Conservation (phyloP, 2,888 invertebrate genomes). For the Pomacea canaliculata region DNA sequence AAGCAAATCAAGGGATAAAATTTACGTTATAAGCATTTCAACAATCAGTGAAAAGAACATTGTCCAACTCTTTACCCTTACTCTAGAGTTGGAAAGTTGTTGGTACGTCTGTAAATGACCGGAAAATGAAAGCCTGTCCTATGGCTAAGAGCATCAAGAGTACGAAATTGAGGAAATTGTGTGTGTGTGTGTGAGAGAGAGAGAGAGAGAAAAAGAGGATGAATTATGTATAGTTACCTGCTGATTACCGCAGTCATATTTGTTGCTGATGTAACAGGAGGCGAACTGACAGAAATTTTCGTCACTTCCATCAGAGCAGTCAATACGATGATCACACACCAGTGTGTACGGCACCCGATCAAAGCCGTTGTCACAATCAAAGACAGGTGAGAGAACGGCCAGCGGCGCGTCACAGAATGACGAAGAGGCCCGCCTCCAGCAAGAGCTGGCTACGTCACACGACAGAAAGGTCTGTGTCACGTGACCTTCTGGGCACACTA, state of each 20-base stretch:
- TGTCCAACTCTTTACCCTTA: constrained; percentile 7
- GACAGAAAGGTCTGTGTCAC: constrained; percentile 20
- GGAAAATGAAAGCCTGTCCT: no score
- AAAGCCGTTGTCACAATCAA: constrained; percentile 1
- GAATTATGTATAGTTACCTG: constrained; percentile 1
- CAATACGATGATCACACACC: constrained; percentile 17
- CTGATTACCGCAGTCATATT: constrained; percentile 1
- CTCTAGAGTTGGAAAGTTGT: neutral
- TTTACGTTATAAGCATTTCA: no score
- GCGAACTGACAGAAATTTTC: constrained; percentile 17
- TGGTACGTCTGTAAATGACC: no score
- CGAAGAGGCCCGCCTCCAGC: neutral
- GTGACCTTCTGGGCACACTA: constrained; percentile 14
- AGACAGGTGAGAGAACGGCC: neutral
- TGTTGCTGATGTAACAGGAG: neutral
- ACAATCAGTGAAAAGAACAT: neutral
- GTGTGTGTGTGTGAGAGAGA: neutral
- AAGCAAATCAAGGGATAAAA: no score
- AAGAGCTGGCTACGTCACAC: constrained; percentile 13
- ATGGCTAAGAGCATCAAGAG: no score
- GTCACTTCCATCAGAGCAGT: constrained; percentile 19
- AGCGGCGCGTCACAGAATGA: constrained; percentile 1
- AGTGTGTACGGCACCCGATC: constrained; percentile 15
- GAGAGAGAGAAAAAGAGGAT: no score
- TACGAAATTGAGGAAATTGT: no score